phyloP scores from a whole-genome alignment of 2,888 invertebrate species.

The Pachycephus smyrnensis region DNA sequence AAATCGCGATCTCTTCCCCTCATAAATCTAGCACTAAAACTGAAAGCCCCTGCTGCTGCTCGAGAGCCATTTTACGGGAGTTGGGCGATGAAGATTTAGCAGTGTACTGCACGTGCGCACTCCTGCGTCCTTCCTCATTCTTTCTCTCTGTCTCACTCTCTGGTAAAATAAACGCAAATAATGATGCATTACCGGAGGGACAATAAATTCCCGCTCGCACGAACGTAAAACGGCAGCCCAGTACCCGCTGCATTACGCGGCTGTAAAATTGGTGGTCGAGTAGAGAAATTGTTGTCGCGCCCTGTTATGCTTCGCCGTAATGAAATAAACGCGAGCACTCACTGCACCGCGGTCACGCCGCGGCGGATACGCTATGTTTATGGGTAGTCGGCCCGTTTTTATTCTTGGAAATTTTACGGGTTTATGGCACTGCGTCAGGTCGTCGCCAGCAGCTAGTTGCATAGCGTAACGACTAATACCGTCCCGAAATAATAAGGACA shows the following conservation, averaged over 20 bases:
- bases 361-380: slow-evolving; percentile 25
- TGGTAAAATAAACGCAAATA: slow-evolving; percentile 24
- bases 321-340: slow-evolving; percentile 20
- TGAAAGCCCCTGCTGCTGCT: not conserved
- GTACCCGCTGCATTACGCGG: slow-evolving; percentile 7
- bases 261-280: slow-evolving; percentile 7
- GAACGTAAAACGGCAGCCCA: slow-evolving; percentile 32
- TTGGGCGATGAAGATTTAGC: not conserved
- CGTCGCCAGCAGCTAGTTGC: not conserved
- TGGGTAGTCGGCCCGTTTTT: not conserved
- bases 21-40: slow-evolving; percentile 4
- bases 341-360: slow-evolving; percentile 21
- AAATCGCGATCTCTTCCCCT: not conserved
- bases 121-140: not conserved
- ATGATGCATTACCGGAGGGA: slow-evolving; percentile 29
- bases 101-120: not conserved
- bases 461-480: not conserved
- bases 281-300: slow-evolving; percentile 5
- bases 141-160: slow-evolving; percentile 14
- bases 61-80: not conserved
- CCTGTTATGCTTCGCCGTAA: slow-evolving; percentile 12
- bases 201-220: slow-evolving; percentile 35
- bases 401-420: not conserved
- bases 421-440: not conserved
- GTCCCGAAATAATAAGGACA: not conserved